These are phyloP conservation scores for Silurus lanzhouensis DNA, from an alignment of 2,797 vertebrate genomes.

Conservation along the genomic window DNA sequence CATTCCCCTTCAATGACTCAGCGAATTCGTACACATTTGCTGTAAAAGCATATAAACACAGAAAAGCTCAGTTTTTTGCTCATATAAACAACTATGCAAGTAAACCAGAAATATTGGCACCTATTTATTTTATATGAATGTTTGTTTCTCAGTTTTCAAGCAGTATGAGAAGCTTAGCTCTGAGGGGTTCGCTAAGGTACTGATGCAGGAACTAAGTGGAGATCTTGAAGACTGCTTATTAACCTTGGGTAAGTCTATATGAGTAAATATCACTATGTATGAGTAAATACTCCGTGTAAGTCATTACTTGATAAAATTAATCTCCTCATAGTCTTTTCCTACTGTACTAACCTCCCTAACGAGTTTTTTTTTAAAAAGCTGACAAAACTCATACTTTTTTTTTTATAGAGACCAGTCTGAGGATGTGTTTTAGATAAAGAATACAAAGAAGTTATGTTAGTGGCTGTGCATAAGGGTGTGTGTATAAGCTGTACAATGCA, in stretches of 20 bases:
- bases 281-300: no score
- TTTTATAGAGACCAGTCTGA: not conserved
- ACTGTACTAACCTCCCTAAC: not conserved
- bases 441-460: not conserved
- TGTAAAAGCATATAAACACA: not conserved
- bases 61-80: no score
- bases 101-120: not conserved
- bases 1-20: not conserved
- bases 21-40: not conserved
- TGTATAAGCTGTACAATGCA: not conserved
- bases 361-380: not conserved
- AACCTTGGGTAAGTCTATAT: conserved; percentile 67
- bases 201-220: conserved; percentile 70
- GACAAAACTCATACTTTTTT: not conserved
- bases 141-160: conserved; percentile 41
- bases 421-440: not conserved
- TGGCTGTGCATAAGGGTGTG: not conserved
- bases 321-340: not conserved
- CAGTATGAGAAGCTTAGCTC: conserved; percentile 66
- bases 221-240: conserved; percentile 76
- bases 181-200: conserved; percentile 65
- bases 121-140: not conserved
- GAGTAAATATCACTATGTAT: not conserved
- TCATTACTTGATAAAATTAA: not conserved
- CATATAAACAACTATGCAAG: not conserved